Evolutionary conservation across 2,888 invertebrate species (phyloP), one percentile per base, ranked within the genome.

Genomic region (Pherbina coryleti): DNA sequence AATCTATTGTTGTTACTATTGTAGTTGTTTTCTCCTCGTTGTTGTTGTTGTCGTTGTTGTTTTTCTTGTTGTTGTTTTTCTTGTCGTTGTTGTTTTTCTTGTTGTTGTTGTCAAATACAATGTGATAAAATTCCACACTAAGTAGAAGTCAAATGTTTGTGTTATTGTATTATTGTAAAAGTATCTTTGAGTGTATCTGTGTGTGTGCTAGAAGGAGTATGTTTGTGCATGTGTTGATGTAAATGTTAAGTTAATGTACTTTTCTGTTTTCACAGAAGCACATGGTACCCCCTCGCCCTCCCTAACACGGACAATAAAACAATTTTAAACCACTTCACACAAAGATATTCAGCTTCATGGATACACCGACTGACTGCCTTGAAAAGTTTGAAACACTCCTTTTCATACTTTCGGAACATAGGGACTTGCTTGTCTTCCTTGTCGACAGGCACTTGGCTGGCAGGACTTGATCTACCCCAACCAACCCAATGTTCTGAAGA

Each of bases 21-120:
- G 49, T 51, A 37, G 14, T 28, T 70, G 17, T 28, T 49, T 3
- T n/a, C n/a, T n/a, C n/a, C 31, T 31, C 28, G 53, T 51, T 67
- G 49, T 49, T 70, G 51, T 19, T 44, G 19, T 67, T 57, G 34
- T 72, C 57, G 37, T 19, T 72, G 44, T 25, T 19, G 57, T 22
- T 72, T n/a, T 57, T n/a, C n/a, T n/a, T 71, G 25, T 71, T 57
- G 69, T 37, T 71, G 71, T 37, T 57, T 55, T 72, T 14, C 22
- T 72, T 34, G n/a, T 71, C 55, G 9, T 19, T 55, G 31, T 44
- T 34, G n/a, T 37, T 17, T 9, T 37, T 19, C 8, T 37, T 9
- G 44, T 37, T 37, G 44, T n/a, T 37, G 34, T 19, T 64, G 17
- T 3, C 9, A 9, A 60, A 25, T 19, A 22, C 37, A 67, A 67